Percentiles rank a stretch among this genome's conserved stretches.
phyloP scores from a whole-genome alignment of 2,888 invertebrate genomes.

The Tenthredo livida region DNA sequence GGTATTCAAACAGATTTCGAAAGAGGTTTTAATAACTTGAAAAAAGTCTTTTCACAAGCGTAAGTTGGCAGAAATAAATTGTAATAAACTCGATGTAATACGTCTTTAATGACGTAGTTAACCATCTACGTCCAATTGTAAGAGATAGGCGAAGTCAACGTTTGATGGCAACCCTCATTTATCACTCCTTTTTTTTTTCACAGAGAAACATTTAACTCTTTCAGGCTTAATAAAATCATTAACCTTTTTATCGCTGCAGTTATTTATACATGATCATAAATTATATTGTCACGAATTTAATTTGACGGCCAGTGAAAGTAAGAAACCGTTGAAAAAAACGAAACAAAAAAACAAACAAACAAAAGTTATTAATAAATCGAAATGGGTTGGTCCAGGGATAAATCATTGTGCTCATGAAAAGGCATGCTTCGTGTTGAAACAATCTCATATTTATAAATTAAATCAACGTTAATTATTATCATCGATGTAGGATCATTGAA shows the following conservation, averaged over 20 bases:
- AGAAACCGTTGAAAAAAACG: conserved; percentile 17
- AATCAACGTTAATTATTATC: conserved; percentile 6
- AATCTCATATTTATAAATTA: neutral
- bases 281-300: conserved; percentile 46
- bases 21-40: conserved; percentile 4
- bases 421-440: neutral
- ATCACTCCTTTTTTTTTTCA: conserved; percentile 35
- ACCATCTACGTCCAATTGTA: neutral
- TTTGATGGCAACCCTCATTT: conserved; percentile 46
- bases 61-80: neutral
- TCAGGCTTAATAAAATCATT: conserved; percentile 41
- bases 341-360: neutral
- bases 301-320: conserved; percentile 31
- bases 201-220: conserved; percentile 12
- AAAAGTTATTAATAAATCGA: conserved; percentile 30
- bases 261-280: conserved; percentile 40
- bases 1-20: neutral
- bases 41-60: neutral
- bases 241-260: conserved; percentile 15
- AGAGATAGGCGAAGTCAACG: conserved; percentile 20
- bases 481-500: neutral
- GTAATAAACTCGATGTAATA: neutral
- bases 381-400: conserved; percentile 34
- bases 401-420: conserved; percentile 36
- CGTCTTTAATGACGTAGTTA: neutral